Evolutionary conservation across 2,113 vertebrate genomes (phyloP), one percentile per base, ranked within the genome.

Genomic region (Todiramphus chloris): DNA sequence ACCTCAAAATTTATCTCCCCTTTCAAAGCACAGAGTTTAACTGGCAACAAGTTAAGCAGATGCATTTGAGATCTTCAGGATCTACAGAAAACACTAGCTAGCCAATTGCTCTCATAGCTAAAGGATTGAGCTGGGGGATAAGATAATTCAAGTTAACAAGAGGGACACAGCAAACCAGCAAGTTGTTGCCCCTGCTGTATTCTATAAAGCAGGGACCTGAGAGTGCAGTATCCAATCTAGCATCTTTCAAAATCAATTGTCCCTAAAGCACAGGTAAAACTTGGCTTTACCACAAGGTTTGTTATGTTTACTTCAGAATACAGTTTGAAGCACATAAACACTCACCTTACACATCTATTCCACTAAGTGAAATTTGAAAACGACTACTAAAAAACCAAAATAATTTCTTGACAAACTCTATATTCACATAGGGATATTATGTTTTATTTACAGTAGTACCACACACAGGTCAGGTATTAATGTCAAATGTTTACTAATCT

Each of bases 381-480:
- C 7, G 11, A 48, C 55, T 66, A 21, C 23, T 68, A 83, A 78
- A 96, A 76, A 73, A 27, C 20, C 60, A 82, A 43, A 50, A 33
- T 84, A 46, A 85, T 80, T 96, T 90, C 94, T 7, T 96, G 83
- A 94, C 93, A 91, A 92, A 62, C 59, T 94, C 68, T 44, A 69
- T 76, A 69, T 78, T 93, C 77, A 66, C 64, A 64, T 18, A 82
- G 73, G 62, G 20, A 96, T 79, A 90, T 55, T 80, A 87, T 79
- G 41, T 72, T 97, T 98, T 97, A 97, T 93, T 97, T 98, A 98
- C 96, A 98, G 56, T 48, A 96, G 60, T 60, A 95, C 88, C 90
- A 96, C 84, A 96, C 87, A 94, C 6, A 93, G 43, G 35, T 90
- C 87, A 68, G 50, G 50, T 92, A 83, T 82, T 90, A 70, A 93